Evolutionary conservation across 2,113 vertebrate genomes (phyloP).

Genomic region (Maccullochella peelii): DNA sequence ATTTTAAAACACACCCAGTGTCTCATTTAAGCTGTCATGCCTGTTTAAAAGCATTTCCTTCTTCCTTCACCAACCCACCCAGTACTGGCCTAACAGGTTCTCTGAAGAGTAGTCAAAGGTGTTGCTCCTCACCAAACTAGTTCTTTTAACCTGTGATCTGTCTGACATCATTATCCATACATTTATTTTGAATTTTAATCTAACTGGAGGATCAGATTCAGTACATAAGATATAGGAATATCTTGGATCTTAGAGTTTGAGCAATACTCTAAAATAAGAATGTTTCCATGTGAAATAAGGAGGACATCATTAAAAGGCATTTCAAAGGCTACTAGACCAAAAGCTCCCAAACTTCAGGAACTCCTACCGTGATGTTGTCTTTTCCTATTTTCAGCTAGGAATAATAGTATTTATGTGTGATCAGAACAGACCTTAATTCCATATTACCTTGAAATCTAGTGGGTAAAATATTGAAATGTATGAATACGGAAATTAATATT

Average conservation of each 20-base stretch:
- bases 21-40: slow-evolving; percentile 6
- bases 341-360: not conserved
- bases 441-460: not conserved
- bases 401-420: not conserved
- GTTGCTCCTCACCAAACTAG: slow-evolving; percentile 69
- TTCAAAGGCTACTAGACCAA: not conserved
- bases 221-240: not conserved
- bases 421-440: not conserved
- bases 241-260: not conserved
- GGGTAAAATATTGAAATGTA: not conserved
- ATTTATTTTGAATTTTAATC: slow-evolving; percentile 33
- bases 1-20: slow-evolving; percentile 24
- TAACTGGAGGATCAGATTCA: not conserved
- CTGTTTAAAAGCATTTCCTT: slow-evolving; percentile 28
- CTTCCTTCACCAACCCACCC: slow-evolving; percentile 49
- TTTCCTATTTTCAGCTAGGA: not conserved
- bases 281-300: not conserved
- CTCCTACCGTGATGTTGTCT: not conserved
- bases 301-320: not conserved
- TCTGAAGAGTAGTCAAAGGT: slow-evolving; percentile 52
- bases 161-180: slow-evolving; percentile 27
- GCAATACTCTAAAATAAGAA: not conserved
- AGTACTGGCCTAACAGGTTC: slow-evolving; percentile 74
- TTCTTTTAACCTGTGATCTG: slow-evolving; percentile 57
- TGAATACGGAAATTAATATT: not conserved